phyloP scores from a whole-genome alignment of 2,797 vertebrate species.

The Sciurus vulgaris region DNA sequence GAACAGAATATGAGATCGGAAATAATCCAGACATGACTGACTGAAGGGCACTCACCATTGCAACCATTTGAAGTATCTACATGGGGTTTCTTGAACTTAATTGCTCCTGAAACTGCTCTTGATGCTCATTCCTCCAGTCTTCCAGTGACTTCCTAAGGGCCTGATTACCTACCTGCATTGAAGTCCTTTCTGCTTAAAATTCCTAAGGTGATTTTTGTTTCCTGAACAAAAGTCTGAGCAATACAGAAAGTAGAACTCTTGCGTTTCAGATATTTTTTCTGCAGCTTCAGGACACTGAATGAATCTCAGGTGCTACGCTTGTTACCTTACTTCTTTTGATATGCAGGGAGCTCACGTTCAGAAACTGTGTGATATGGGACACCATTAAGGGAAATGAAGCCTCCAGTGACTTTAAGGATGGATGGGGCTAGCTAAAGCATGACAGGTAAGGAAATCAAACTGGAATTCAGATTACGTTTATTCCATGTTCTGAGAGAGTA shows the following conservation, averaged over 20 bases:
- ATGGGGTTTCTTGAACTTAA: neutral
- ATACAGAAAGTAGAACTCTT: neutral
- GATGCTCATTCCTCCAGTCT: neutral
- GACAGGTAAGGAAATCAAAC: constrained; percentile 17
- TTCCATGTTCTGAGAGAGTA: neutral
- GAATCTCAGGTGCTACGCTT: neutral
- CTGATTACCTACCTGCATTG: constrained; percentile 13
- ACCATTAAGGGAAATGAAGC: neutral
- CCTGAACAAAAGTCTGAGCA: neutral
- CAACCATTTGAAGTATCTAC: neutral
- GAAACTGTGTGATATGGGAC: neutral
- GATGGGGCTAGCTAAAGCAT: neutral
- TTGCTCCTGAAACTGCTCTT: constrained; percentile 21
- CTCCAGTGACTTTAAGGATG: neutral
- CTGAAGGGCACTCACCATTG: neutral
- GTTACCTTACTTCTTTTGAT: neutral
- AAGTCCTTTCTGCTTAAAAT: constrained; percentile 49
- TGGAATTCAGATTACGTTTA: constrained; percentile 36
- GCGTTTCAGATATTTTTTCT: too few relatives aligned
- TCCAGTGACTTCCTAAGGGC: neutral
- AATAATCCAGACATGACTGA: neutral
- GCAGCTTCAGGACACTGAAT: neutral
- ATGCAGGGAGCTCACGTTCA: neutral
- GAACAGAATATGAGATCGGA: neutral
- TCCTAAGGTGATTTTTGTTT: neutral